Evolutionary conservation across 2,113 vertebrate species (phyloP).

Genomic region (Catagonus wagneri): DNA sequence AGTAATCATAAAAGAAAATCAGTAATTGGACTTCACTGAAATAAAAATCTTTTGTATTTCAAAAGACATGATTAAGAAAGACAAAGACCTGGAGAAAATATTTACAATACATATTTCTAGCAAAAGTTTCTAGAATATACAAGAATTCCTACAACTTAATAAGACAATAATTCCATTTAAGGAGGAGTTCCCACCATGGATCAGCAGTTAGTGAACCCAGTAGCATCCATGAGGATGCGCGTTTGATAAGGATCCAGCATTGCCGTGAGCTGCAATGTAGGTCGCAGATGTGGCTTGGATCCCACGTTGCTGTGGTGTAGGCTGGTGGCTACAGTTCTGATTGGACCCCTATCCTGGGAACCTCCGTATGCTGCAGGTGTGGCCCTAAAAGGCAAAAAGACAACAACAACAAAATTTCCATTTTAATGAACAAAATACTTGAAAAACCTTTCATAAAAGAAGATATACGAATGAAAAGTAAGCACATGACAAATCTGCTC

Average conservation of each 20-base stretch:
- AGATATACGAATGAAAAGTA: background rate
- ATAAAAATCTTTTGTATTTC: background rate
- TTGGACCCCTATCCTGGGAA: too few relatives aligned
- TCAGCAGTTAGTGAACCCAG: too few relatives aligned
- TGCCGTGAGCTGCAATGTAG: too few relatives aligned
- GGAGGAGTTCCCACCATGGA: too few relatives aligned
- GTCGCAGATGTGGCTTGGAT: too few relatives aligned
- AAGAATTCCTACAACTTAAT: background rate
- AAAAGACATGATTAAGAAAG: background rate
- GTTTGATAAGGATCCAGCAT: too few relatives aligned
- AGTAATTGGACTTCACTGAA: background rate
- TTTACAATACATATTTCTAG: background rate
- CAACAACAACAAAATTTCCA: background rate
- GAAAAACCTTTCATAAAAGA: background rate
- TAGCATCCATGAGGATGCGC: too few relatives aligned
- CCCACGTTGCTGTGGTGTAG: too few relatives aligned
- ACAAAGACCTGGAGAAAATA: background rate
- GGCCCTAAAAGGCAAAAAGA: too few relatives aligned
- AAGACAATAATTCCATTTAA: background rate
- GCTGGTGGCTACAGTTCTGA: too few relatives aligned
- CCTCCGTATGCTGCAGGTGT: too few relatives aligned
- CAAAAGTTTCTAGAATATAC: background rate
- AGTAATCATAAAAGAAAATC: background rate
- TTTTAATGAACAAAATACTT: slow-evolving; percentile 21
- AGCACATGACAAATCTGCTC: background rate